phyloP scores from a whole-genome alignment of 2,888 invertebrate species.

The Agrilus mali region DNA sequence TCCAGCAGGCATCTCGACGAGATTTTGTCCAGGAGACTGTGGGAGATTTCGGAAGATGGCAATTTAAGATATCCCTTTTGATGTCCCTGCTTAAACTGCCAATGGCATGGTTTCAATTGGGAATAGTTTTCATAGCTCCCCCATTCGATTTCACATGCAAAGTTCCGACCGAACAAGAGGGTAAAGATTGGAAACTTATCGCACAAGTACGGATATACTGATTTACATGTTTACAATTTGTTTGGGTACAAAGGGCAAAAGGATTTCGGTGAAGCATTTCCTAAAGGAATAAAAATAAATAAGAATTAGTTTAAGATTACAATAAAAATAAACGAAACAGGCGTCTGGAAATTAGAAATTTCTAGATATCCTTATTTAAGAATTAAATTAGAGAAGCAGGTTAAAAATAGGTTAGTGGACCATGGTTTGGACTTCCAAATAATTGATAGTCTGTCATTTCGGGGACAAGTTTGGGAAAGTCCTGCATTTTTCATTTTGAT shows the following conservation, averaged over 20 bases:
- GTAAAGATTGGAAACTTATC: constrained; percentile 17
- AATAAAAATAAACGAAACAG: too few species aligned
- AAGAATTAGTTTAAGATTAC: too few species aligned
- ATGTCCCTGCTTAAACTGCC: constrained; percentile 47
- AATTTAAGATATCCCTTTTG: constrained; percentile 38
- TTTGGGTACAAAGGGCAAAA: too few species aligned
- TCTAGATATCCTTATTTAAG: too few species aligned
- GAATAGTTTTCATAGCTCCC: constrained; percentile 49
- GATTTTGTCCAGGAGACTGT: constrained; percentile 28
- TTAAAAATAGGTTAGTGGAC: too few species aligned
- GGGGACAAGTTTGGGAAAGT: too few species aligned
- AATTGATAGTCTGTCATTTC: too few species aligned
- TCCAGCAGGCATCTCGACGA: too few species aligned
- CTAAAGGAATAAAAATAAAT: neutral
- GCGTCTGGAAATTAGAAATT: neutral
- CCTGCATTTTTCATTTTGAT: too few species aligned
- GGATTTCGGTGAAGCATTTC: neutral
- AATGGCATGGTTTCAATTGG: constrained; percentile 49
- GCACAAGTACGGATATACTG: constrained; percentile 34
- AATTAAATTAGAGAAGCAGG: too few species aligned
- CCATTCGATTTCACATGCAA: constrained; percentile 46
- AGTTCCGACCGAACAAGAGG: constrained; percentile 15
- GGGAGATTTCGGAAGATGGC: constrained; percentile 49
- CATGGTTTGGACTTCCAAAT: too few species aligned
- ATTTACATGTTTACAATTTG: too few species aligned